A percentile compares a stretch with the other conserved stretches of the same genome.
Evolutionary conservation across 2,888 invertebrate genomes (phyloP).

Genomic region (Eueremaeus valkanovi): DNA sequence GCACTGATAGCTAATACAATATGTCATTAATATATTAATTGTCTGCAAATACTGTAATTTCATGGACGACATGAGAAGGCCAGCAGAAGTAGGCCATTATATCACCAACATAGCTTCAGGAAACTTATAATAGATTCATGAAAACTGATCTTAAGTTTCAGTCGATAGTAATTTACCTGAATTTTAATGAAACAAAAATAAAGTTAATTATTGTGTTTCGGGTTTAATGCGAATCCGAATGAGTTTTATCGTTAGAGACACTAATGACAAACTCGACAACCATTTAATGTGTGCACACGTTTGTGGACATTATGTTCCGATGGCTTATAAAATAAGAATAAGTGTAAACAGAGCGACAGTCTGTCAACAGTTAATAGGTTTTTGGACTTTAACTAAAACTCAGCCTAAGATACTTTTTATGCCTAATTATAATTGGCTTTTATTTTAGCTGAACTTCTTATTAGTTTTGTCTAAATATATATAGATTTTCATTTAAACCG

Average conservation of each 20-base stretch:
- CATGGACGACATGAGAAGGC: too few species aligned
- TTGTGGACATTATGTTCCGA: neutral
- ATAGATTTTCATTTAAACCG: too few species aligned
- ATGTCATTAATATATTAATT: neutral
- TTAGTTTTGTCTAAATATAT: too few species aligned
- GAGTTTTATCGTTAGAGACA: neutral
- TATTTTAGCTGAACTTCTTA: too few species aligned
- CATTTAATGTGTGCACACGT: neutral
- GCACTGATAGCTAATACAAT: neutral
- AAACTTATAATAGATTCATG: too few species aligned
- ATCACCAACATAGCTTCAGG: too few species aligned
- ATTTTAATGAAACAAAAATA: neutral
- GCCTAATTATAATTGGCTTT: too few species aligned
- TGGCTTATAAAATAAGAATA: neutral
- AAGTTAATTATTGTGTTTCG: conserved; percentile 4
- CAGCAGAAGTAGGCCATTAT: too few species aligned
- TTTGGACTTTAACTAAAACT: too few species aligned
- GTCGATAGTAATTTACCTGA: neutral
- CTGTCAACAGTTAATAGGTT: neutral
- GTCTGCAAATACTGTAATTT: neutral
- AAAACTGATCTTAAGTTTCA: too few species aligned
- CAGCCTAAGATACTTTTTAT: too few species aligned
- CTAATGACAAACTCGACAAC: conserved; percentile 4
- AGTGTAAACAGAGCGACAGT: neutral
- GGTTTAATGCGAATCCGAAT: conserved; percentile 1